Conservation (phyloP, 2,113 vertebrate genomes). For the Australoheros scitulus region DNA sequence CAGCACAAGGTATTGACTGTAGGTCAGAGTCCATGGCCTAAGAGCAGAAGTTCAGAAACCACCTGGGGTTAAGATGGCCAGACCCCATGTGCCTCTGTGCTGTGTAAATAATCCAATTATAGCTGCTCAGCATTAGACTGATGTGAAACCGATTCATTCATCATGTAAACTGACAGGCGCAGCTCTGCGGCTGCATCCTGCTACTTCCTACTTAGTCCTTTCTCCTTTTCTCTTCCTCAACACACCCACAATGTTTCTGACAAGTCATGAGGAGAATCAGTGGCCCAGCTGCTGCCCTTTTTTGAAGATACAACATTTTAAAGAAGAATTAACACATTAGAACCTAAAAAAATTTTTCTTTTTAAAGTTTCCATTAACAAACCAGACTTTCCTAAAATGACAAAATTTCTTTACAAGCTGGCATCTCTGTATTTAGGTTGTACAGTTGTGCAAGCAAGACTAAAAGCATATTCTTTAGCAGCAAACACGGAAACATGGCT, state of each 20-base stretch:
- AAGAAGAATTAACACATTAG: slow-evolving; percentile 17
- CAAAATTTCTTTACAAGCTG: neutral
- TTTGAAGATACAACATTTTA: no score
- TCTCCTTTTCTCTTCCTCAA: slow-evolving; percentile 22
- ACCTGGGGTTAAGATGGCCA: slow-evolving; percentile 64
- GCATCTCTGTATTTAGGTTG: neutral
- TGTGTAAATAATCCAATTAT: slow-evolving; percentile 82
- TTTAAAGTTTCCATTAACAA: slow-evolving; percentile 6
- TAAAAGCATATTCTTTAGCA: slow-evolving; percentile 19
- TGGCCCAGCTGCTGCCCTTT: slow-evolving; percentile 39
- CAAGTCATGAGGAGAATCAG: slow-evolving; percentile 31
- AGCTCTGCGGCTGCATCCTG: slow-evolving; percentile 37
- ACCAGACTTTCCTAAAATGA: neutral
- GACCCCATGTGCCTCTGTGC: slow-evolving; percentile 68
- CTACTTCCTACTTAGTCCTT: slow-evolving; percentile 15
- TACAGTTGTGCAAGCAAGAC: neutral
- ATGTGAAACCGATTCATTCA: slow-evolving; percentile 81
- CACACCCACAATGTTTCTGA: slow-evolving; percentile 49
- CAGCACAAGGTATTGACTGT: slow-evolving; percentile 52
- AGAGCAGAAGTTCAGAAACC: slow-evolving; percentile 62
- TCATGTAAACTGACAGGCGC: slow-evolving; percentile 75
- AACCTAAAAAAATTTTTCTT: slow-evolving; percentile 10
- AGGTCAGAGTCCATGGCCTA: slow-evolving; percentile 56
- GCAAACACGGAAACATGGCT: slow-evolving; percentile 15
- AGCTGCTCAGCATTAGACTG: slow-evolving; percentile 74